Evolutionary conservation across 2,888 invertebrate species (phyloP).

Genomic region (Oegoconia quadripuncta): DNA sequence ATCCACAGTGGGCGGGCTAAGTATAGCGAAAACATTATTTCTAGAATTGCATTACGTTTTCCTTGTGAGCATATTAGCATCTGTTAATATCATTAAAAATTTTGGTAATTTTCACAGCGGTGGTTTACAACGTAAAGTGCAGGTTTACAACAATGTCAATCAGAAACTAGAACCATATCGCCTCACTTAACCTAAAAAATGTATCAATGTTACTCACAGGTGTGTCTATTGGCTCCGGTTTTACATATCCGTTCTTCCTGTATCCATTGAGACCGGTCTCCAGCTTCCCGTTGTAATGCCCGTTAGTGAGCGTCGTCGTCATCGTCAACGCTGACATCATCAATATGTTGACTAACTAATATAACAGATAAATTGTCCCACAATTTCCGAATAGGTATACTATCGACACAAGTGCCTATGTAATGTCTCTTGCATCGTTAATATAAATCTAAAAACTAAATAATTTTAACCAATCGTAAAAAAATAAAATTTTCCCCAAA

Average conservation of each 20-base stretch:
- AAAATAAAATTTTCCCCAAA: conserved; percentile 1
- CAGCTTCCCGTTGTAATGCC: conserved; percentile 50
- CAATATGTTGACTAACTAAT: conserved; percentile 4
- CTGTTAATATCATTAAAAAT: no score
- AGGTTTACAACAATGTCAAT: no score
- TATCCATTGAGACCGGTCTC: conserved; percentile 57
- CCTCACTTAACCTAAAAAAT: no score
- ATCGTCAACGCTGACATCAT: conserved; percentile 60
- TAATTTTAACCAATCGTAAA: background rate
- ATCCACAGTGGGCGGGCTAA: no score
- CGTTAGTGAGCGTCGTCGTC: conserved; percentile 62
- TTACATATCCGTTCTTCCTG: conserved; percentile 62
- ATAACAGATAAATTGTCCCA: conserved; percentile 12
- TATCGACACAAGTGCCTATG: background rate
- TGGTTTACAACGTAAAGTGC: no score
- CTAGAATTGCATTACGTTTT: no score
- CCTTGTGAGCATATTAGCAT: no score
- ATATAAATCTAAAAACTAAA: conserved; percentile 1
- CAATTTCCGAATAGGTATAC: background rate
- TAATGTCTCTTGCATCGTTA: conserved; percentile 24
- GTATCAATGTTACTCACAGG: conserved; percentile 57
- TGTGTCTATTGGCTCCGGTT: conserved; percentile 42
- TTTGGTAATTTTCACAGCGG: no score
- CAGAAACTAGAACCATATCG: no score
- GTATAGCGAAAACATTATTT: background rate